These are phyloP conservation scores for Cephalotes varians DNA, from an alignment of 2,888 invertebrate species.

Conservation along the genomic window DNA sequence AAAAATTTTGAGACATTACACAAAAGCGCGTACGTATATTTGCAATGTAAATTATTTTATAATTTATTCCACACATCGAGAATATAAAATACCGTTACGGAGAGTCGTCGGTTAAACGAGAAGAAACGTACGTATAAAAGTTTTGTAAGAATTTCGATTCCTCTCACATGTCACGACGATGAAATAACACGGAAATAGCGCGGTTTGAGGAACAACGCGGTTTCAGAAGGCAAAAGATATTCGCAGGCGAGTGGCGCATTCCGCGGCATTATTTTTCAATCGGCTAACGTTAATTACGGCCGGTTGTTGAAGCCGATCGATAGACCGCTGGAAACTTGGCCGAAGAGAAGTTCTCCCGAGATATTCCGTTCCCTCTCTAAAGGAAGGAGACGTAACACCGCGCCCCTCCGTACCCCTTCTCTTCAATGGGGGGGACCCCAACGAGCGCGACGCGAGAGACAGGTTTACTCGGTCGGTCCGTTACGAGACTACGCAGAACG, in stretches of 20 bases:
- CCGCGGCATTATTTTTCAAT: conserved; percentile 51
- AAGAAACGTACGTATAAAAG: not conserved
- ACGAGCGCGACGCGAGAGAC: conserved; percentile 62
- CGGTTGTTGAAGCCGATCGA: conserved; percentile 44
- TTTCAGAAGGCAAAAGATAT: not conserved
- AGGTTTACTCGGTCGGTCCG: conserved; percentile 70
- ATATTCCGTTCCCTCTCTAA: conserved; percentile 40
- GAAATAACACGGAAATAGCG: not conserved
- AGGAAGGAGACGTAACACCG: conserved; percentile 44
- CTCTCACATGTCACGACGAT: too few relatives aligned
- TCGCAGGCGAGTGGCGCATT: not conserved
- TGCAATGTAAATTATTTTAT: not conserved
- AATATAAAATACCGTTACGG: not conserved
- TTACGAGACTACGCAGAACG: conserved; percentile 63
- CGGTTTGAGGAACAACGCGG: not conserved
- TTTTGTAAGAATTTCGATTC: not conserved
- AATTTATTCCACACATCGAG: not conserved
- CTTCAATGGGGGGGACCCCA: conserved; percentile 47
- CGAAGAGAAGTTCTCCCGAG: conserved; percentile 42
- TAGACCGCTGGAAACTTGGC: conserved; percentile 31
- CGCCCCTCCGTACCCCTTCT: conserved; percentile 49
- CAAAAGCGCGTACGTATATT: too few relatives aligned
- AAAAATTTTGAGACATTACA: not conserved
- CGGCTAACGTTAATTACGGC: conserved; percentile 68
- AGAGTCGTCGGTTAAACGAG: not conserved